These are phyloP conservation scores for Drosophila cracens DNA, from an alignment of 2,888 invertebrate species.

Conservation along the genomic window DNA sequence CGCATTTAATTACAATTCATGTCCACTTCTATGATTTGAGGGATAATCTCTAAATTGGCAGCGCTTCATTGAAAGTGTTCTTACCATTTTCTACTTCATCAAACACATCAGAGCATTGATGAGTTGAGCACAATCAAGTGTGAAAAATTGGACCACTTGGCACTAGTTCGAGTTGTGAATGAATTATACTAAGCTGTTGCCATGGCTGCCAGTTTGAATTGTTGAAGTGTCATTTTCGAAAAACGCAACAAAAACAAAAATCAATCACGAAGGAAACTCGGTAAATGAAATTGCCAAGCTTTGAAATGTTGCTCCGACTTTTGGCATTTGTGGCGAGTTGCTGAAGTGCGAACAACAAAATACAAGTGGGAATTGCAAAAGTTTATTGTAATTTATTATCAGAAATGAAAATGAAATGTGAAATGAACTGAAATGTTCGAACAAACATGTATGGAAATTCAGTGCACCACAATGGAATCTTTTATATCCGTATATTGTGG, in stretches of 20 bases:
- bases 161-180: conserved; percentile 15
- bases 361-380: conserved; percentile 54
- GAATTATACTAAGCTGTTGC: conserved; percentile 31
- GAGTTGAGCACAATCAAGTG: conserved; percentile 12
- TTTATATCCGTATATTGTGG: conserved; percentile 7
- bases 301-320: conserved; percentile 32
- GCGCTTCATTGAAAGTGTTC: conserved; percentile 11
- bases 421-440: conserved; percentile 28
- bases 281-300: conserved; percentile 17
- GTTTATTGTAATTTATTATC: conserved; percentile 62
- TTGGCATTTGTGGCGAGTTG: conserved; percentile 30
- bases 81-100: conserved; percentile 48
- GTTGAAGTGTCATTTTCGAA: conserved; percentile 34
- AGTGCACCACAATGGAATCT: conserved; percentile 22
- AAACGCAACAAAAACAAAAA: conserved; percentile 6
- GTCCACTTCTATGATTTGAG: conserved; percentile 1
- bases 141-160: conserved; percentile 13
- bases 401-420: conserved; percentile 34
- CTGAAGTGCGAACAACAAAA: conserved; percentile 62
- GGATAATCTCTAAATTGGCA: conserved; percentile 28
- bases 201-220: conserved; percentile 34
- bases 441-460: conserved; percentile 8
- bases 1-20: conserved; percentile 45
- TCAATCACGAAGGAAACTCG: conserved; percentile 4
- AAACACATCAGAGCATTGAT: conserved; percentile 26